Base-by-base conservation (phyloP, 2,888 invertebrate species). In the Agonopterix subpropinquella region DNA sequence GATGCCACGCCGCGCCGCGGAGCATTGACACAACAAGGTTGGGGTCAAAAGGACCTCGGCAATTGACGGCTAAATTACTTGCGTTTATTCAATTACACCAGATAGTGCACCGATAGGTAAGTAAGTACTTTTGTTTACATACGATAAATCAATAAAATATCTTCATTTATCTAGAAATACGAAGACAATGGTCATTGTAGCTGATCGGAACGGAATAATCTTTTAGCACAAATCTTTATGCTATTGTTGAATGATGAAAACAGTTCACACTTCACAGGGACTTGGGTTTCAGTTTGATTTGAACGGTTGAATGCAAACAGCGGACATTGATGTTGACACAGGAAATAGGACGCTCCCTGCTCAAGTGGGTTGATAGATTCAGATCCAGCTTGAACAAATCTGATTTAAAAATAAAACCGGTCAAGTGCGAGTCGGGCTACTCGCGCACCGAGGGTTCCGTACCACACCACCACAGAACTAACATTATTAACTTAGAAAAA, bases 1-100 rank as follows among this genome's bases (percentile, higher is more conserved):
- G 28, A 28, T 28, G 5, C 28, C 4, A 7, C 28, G 9, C 9
- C 18, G 9, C 28, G 9, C 9, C 18, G 9, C 9, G 36, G 77
- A 64, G 69, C 78, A 79, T 70, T 65, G 81, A 77, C 79, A 70
- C 60, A 3, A 15, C 74, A 78, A 80, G 77, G 80, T 78, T 70
- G 70, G 70, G 81, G 80, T 82, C 79, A 71, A 73, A 73, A 69
- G 70, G 70, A 66, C 59, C 61, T 58, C 45, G 55, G 55, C 70
- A 72, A 73, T 76, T 73, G 66, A 55, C 57, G 57, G 66, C 62
- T 66, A 64, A 65, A 62, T 71, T 59, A 64, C 58, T 53, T 50
- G 59, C 59, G 59, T 56, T 56, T 54, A 61, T 57, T 60, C 58
- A 53, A 50, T 53, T 51, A 50, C 28, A 13, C 8, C 10, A 11